phyloP scores from a whole-genome alignment of 2,797 vertebrate species.

The Pseudochaenichthys georgianus region DNA sequence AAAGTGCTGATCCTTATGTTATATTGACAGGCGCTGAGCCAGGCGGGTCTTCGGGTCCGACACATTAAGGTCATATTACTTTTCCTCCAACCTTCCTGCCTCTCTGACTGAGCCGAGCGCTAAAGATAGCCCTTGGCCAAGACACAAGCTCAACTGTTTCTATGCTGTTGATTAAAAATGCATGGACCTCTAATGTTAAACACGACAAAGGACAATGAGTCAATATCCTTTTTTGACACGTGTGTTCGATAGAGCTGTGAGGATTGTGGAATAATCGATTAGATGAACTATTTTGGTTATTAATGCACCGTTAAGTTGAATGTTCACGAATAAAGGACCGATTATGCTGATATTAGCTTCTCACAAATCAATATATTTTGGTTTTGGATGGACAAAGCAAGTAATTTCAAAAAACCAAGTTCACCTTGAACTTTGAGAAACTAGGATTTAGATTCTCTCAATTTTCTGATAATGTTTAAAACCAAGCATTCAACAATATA shows the following conservation, averaged over 20 bases:
- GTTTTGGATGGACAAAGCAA: no score
- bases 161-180: conserved; percentile 77
- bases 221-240: conserved; percentile 13
- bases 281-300: no score
- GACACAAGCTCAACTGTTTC: conserved; percentile 44
- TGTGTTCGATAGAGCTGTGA: neutral
- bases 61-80: conserved; percentile 85
- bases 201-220: conserved; percentile 68
- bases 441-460: no score
- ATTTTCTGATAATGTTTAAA: no score
- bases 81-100: conserved; percentile 54
- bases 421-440: no score
- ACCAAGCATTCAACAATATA: no score
- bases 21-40: conserved; percentile 78
- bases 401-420: no score
- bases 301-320: no score
- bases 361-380: no score
- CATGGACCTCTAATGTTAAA: conserved; percentile 81
- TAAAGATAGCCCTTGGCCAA: conserved; percentile 76
- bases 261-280: no score
- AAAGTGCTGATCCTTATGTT: conserved; percentile 80
- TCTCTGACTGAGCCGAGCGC: conserved; percentile 42
- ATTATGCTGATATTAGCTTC: no score
- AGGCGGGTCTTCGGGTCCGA: conserved; percentile 68
- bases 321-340: no score